Conservation (phyloP, 2,797 vertebrate genomes). For the Phyllotis vaccarum region DNA sequence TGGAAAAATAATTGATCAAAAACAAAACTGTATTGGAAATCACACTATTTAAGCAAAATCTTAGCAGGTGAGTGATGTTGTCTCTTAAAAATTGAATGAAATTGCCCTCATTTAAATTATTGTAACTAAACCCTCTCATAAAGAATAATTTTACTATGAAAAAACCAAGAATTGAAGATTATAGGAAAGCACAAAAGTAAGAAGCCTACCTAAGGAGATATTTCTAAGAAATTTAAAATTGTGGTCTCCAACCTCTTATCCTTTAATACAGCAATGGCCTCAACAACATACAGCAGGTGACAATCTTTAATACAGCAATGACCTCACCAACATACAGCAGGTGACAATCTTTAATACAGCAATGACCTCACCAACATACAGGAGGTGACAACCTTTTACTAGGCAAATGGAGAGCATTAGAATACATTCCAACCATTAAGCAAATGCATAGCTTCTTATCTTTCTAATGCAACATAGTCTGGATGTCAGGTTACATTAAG, state of each 20-base stretch:
- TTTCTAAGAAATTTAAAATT: constrained; percentile 40
- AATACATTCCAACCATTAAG: constrained; percentile 75
- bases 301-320: constrained; percentile 33
- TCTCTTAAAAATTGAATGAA: constrained; percentile 2
- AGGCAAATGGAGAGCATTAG: constrained; percentile 34
- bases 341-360: constrained; percentile 37
- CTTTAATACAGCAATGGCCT: neutral
- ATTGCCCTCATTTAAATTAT: neutral
- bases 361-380: neutral
- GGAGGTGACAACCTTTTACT: constrained; percentile 39
- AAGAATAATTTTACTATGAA: constrained; percentile 12
- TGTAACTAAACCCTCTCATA: constrained; percentile 2
- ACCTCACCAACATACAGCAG: neutral
- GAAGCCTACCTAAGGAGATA: neutral
- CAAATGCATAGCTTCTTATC: constrained; percentile 75
- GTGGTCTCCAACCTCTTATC: constrained; percentile 31
- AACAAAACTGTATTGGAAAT: neutral
- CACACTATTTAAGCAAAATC: constrained; percentile 51
- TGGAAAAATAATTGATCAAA: neutral
- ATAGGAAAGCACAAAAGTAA: neutral
- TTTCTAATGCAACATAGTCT: constrained; percentile 82
- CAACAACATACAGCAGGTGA: neutral
- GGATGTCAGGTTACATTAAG: constrained; percentile 81
- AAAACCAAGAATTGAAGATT: constrained; percentile 17
- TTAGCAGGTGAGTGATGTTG: constrained; percentile 30